Base-by-base conservation (phyloP, 2,797 vertebrate genomes). In the Cheirogaleus major region DNA sequence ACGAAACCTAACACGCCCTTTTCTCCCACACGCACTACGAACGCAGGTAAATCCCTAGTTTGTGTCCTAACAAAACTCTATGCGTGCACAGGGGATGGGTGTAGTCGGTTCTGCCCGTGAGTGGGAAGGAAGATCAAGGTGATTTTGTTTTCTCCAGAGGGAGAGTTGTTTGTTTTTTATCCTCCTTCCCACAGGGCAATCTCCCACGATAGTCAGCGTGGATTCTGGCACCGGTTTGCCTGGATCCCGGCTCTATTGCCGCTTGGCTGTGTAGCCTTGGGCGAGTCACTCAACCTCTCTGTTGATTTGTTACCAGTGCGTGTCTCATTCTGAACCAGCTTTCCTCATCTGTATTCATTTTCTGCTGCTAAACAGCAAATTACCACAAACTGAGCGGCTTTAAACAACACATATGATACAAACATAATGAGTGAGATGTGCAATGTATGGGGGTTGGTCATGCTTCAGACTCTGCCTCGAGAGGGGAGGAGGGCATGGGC, bases 141-240 rank as follows among this genome's bases (percentile, higher is more conserved):
- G 45, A 32, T 43, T 43, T 50, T 25, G 35, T 18, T 22, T 67
- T 48, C 11, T 1, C 13, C 50, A 27, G 59, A 22, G 25, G 32
- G 32, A 72, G 9, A 41, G 14, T 2, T 57, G 50, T 85, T 50
- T 78, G 48, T 5, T n/a, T 59, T 78, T 43, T 45, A n/a, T 59
- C 27, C 61, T 59, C 79, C 55, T 72, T 27, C 43, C 79, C 25
- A 4, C n/a, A 7, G 48, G 52, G 61, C 52, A 50, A 65, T n/a
- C 41, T 38, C 41, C 0, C 17, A 0, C 0, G 11, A 14, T 4
- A 0, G 67, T 23, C 18, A 63, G 52, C 1, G 11, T 32, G 48
- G 35, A 32, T 30, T 45, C 30, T 8, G 11, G 48, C 75, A 25
- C 22, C 67, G 2, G 7, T 50, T 38, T 14, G 23, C 43, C n/a